These are phyloP conservation scores for Ammodytes marinus DNA, from an alignment of 2,113 vertebrate genomes.

Conservation along the genomic window DNA sequence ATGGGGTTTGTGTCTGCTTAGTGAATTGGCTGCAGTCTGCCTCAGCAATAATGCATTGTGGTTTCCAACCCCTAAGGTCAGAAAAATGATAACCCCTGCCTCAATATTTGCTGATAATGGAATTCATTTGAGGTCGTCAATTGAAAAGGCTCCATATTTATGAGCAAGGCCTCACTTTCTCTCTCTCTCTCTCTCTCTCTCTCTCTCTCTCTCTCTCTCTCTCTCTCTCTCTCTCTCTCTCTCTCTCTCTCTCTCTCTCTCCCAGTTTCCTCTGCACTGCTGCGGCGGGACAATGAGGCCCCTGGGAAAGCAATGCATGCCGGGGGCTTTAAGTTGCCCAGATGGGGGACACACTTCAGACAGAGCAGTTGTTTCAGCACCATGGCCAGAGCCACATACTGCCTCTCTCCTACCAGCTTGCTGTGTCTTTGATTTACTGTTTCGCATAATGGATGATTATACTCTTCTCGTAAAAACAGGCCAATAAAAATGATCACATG, in stretches of 20 bases:
- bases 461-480: background rate
- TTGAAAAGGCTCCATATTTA: conserved; percentile 48
- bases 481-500: conserved; percentile 4
- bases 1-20: conserved; percentile 18
- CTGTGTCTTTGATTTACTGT: conserved; percentile 32
- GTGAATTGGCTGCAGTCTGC: conserved; percentile 38
- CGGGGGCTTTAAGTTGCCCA: conserved; percentile 40
- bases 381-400: conserved; percentile 27
- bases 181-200: conserved; percentile 12
- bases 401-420: conserved; percentile 21
- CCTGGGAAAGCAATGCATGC: conserved; percentile 52
- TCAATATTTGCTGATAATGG: conserved; percentile 56
- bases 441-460: conserved; percentile 13
- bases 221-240: conserved; percentile 5
- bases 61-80: conserved; percentile 45
- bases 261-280: conserved; percentile 3
- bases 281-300: conserved; percentile 42
- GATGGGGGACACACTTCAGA: conserved; percentile 53
- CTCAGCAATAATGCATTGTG: conserved; percentile 24
- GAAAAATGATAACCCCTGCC: conserved; percentile 35
- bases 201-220: conserved; percentile 13
- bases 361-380: conserved; percentile 5
- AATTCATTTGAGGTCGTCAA: conserved; percentile 64
- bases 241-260: conserved; percentile 11
- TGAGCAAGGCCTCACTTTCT: conserved; percentile 44